These are phyloP conservation scores for Hucho hucho DNA, from an alignment of 2,113 vertebrate species.

Conservation along the genomic window DNA sequence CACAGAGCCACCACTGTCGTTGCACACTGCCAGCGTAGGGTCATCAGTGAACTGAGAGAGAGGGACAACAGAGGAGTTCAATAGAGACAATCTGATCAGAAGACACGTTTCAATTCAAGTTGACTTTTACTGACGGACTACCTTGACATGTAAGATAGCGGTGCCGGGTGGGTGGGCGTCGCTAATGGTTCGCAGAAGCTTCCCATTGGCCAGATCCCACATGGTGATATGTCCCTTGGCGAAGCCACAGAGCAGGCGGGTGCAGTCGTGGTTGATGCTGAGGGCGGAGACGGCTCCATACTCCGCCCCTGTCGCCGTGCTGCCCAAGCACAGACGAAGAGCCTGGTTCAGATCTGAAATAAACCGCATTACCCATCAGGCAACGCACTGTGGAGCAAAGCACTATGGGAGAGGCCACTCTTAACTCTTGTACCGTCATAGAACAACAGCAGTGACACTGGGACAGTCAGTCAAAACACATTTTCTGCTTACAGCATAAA, in stretches of 20 bases:
- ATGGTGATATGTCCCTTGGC: slow-evolving; percentile 99
- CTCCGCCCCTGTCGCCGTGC: slow-evolving; percentile 88
- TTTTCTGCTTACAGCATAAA: too few relatives aligned
- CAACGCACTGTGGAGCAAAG: background rate
- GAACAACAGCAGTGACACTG: background rate
- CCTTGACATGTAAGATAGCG: slow-evolving; percentile 94
- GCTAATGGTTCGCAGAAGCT: slow-evolving; percentile 91
- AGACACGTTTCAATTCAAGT: too few relatives aligned
- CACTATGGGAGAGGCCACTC: background rate
- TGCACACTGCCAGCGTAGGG: slow-evolving; percentile 93
- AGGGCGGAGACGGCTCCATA: slow-evolving; percentile 95
- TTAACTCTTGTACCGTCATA: background rate
- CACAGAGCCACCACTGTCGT: slow-evolving; percentile 97
- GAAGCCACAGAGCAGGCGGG: slow-evolving; percentile 94
- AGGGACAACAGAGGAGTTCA: background rate
- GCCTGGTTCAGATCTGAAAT: slow-evolving; percentile 92
- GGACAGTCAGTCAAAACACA: background rate
- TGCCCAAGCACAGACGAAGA: slow-evolving; percentile 90
- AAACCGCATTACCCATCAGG: slow-evolving; percentile 1
- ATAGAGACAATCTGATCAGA: background rate
- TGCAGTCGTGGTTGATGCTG: slow-evolving; percentile 94
- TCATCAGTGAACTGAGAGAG: slow-evolving; percentile 92
- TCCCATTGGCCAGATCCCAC: slow-evolving; percentile 98
- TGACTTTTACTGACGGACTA: slow-evolving; percentile 50
- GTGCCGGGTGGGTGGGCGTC: slow-evolving; percentile 97